These are phyloP conservation scores for Thamnophis sirtalis DNA, from an alignment of 2,113 vertebrate genomes.

Conservation along the genomic window DNA sequence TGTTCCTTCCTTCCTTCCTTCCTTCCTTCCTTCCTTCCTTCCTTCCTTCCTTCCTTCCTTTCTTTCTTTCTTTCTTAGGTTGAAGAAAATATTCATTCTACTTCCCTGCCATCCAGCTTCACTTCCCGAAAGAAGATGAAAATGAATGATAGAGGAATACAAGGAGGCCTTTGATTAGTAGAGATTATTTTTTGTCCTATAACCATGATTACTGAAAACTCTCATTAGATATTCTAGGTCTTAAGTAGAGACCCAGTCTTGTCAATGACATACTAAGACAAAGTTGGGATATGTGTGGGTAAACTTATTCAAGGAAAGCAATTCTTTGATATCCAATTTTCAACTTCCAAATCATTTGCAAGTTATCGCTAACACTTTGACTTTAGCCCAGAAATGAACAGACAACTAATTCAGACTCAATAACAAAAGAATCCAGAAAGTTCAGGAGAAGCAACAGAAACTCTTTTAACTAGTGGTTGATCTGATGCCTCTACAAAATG, in stretches of 20 bases:
- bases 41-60: neutral
- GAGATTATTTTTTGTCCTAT: neutral
- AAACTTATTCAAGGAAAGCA: neutral
- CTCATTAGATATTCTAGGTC: neutral
- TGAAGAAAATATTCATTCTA: neutral
- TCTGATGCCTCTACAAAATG: neutral
- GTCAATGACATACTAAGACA: neutral
- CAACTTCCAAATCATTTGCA: neutral
- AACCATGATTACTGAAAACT: neutral
- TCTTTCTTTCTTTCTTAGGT: neutral
- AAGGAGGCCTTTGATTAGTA: neutral
- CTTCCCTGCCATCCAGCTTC: neutral
- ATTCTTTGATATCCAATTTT: neutral
- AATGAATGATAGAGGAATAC: neutral
- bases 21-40: neutral
- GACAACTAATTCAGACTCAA: neutral
- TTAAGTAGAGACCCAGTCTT: neutral
- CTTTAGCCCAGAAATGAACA: neutral
- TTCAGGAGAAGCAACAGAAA: neutral
- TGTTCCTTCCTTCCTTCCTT: accelerated
- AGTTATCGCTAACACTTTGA: neutral
- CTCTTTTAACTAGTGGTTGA: neutral
- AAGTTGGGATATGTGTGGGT: neutral
- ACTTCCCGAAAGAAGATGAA: neutral
- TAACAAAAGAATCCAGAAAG: neutral